phyloP scores from a whole-genome alignment of 2,113 vertebrate species.

The Sminthopsis crassicaudata region DNA sequence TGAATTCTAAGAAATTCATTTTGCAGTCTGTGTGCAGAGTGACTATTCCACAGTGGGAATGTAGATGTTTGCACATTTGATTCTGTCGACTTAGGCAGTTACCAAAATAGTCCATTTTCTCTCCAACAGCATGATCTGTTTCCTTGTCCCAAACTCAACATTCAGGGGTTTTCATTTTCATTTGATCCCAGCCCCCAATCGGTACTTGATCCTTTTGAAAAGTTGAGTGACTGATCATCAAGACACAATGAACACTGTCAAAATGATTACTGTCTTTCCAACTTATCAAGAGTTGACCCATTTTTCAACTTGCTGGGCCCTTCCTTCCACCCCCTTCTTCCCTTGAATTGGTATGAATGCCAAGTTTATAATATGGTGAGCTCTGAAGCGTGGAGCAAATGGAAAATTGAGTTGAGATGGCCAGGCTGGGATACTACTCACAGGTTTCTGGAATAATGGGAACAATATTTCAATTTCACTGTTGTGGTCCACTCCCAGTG shows the following conservation, averaged over 20 bases:
- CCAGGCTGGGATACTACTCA: conserved; percentile 28
- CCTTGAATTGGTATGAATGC: conserved; percentile 35
- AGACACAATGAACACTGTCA: conserved; percentile 24
- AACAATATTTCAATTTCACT: not conserved
- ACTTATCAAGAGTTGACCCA: conserved; percentile 35
- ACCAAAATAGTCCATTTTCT: not conserved
- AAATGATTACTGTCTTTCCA: conserved; percentile 15
- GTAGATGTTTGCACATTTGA: not conserved
- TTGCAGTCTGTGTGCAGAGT: not conserved
- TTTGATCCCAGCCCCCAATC: not conserved
- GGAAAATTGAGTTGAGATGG: conserved; percentile 46
- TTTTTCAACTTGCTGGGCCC: not conserved
- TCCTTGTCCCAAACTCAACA: not conserved
- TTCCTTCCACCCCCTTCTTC: not conserved
- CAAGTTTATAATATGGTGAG: conserved; percentile 51
- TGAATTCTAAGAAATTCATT: not conserved
- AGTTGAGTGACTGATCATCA: conserved; percentile 39
- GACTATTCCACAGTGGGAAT: not conserved
- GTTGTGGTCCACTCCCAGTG: not conserved
- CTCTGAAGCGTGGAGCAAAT: conserved; percentile 24
- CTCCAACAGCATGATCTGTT: not conserved
- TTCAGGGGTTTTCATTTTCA: not conserved
- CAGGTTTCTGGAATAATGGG: not conserved
- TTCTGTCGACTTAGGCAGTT: not conserved
- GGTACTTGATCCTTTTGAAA: conserved; percentile 36